phyloP scores from a whole-genome alignment of 2,797 vertebrate genomes.

The Fistularia tabacaria region DNA sequence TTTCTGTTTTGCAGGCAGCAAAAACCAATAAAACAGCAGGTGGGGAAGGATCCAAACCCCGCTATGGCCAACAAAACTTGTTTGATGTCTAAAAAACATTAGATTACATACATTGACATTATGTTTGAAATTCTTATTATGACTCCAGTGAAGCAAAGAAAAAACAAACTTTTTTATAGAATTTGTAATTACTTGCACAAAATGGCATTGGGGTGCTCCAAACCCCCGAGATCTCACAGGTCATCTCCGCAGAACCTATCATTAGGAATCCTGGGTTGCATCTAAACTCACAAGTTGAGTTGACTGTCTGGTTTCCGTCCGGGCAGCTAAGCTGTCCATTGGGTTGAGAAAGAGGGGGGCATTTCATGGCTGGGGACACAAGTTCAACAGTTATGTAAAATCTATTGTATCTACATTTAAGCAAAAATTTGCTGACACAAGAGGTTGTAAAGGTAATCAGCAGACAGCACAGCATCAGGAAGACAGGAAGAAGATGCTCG shows the following conservation, averaged over 20 bases:
- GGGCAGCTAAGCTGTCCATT: slow-evolving; percentile 42
- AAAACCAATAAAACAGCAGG: slow-evolving; percentile 50
- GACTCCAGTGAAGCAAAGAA: not conserved
- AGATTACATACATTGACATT: not conserved
- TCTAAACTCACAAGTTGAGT: slow-evolving; percentile 48
- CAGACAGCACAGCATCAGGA: slow-evolving; percentile 25
- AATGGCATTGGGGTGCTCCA: slow-evolving; percentile 54
- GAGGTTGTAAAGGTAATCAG: not conserved
- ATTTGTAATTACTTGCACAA: slow-evolving; percentile 48
- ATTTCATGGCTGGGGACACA: slow-evolving; percentile 42
- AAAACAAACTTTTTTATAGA: too few relatives aligned
- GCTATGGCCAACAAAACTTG: slow-evolving; percentile 46
- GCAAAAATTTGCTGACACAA: slow-evolving; percentile 16
- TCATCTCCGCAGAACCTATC: slow-evolving; percentile 27
- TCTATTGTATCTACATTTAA: not conserved
- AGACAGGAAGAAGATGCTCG: slow-evolving; percentile 47
- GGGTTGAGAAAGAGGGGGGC: slow-evolving; percentile 25
- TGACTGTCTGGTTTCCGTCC: slow-evolving; percentile 28
- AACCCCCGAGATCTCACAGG: slow-evolving; percentile 29
- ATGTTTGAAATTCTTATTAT: not conserved
- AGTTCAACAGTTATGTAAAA: slow-evolving; percentile 12
- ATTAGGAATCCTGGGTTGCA: slow-evolving; percentile 50
- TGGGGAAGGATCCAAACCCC: slow-evolving; percentile 37
- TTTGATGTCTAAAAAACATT: slow-evolving; percentile 51
- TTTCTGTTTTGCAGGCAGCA: slow-evolving; percentile 57